Base-by-base conservation (phyloP, 2,888 invertebrate species). In the Atethmia centrago region DNA sequence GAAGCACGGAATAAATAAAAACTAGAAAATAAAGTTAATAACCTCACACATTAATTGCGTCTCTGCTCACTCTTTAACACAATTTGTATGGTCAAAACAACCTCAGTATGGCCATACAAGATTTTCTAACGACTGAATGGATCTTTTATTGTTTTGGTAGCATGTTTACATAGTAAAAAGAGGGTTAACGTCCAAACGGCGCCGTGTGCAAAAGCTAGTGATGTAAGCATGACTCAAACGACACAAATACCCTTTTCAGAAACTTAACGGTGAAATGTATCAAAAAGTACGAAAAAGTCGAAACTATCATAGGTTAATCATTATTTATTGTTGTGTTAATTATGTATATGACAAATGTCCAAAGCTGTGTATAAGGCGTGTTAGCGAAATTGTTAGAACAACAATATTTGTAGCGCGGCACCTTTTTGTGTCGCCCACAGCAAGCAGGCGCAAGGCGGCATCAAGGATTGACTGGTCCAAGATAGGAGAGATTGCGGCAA, bases 341-440 rank as follows among this genome's bases (percentile, higher is more conserved):
- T 82, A 85, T 78, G 79, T 74, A 79, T 85, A 85, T 86, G 86
- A 85, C 77, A 85, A 79, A 88, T 85, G 80, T 77, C 84, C 72
- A 83, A 77, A 85, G 79, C 74, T 47, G 77, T 75, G 78, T 79
- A 51, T 79, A 73, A 85, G 85, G 83, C 79, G 83, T 85, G 84
- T 85, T 85, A 86, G 87, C 88, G 88, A 92, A 84, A 90, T 90
- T 88, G 83, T 87, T 89, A 87, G 87, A 88, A 89, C 89, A 89
- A 90, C 87, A 88, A 88, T 87, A 89, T 91, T 91, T 92, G 90
- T 91, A 89, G 87, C 86, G 86, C 83, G 85, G 85, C 82, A 83
- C 86, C 88, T 89, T 90, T 89, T 88, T 87, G 79, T 83, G 71
- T 89, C 91, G 90, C 90, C 92, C 91, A 92, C 91, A 69, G 70